Conservation (phyloP, 2,113 vertebrate genomes). For the Halichoerus grypus region DNA sequence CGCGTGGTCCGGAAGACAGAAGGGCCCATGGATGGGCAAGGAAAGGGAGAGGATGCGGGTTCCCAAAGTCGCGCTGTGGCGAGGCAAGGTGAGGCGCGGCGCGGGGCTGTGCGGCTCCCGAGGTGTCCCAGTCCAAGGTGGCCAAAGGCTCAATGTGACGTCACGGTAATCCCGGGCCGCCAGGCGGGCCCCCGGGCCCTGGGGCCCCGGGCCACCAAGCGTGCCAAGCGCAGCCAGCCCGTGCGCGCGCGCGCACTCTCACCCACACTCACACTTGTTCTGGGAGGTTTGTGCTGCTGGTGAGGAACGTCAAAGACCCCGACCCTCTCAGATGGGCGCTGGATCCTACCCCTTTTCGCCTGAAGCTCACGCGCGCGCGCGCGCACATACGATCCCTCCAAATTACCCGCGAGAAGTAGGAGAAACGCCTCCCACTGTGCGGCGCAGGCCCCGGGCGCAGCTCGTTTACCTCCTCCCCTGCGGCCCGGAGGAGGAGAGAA, state of each 20-base stretch:
- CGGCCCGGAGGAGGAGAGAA: conserved; percentile 61
- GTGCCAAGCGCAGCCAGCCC: conserved; percentile 92
- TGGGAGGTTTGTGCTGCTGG: conserved; percentile 69
- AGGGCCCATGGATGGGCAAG: conserved; percentile 82
- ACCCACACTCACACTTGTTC: conserved; percentile 79
- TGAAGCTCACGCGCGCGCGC: conserved; percentile 42
- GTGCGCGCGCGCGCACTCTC: conserved; percentile 83
- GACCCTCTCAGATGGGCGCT: conserved; percentile 55
- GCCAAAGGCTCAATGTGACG: conserved; percentile 95
- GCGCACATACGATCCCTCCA: conserved; percentile 48
- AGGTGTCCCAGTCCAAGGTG: conserved; percentile 95
- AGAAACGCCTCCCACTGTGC: conserved; percentile 53
- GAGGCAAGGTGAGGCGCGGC: conserved; percentile 88
- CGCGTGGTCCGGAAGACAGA: conserved; percentile 71
- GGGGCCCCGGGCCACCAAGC: conserved; percentile 87
- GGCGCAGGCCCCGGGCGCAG: conserved; percentile 59
- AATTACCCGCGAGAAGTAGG: conserved; percentile 61
- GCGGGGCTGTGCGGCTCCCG: conserved; percentile 94
- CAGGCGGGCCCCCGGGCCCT: conserved; percentile 79
- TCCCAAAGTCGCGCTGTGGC: conserved; percentile 66
- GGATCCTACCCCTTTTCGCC: conserved; percentile 36
- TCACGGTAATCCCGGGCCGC: conserved; percentile 96
- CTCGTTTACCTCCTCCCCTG: conserved; percentile 59
- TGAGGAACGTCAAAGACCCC: conserved; percentile 74
- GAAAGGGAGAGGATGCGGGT: conserved; percentile 50